Evolutionary conservation across 2,888 invertebrate genomes (phyloP), one percentile per base, ranked within the genome.

Genomic region (Phengaris alcon): DNA sequence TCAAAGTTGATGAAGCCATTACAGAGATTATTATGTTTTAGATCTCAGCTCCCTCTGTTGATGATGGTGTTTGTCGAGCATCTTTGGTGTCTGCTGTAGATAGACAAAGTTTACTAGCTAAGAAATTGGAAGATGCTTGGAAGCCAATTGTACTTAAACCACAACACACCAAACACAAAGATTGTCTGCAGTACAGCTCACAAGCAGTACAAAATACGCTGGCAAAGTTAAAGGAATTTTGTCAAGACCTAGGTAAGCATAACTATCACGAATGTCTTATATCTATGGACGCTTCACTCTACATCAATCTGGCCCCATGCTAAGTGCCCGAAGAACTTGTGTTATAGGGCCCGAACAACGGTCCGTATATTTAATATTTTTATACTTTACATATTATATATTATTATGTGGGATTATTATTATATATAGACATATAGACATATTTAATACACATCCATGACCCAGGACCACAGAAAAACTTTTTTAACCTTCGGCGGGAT

Each of bases 1-100:
- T 55, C 7, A n/a, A n/a, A 55, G 59, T 10, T n/a, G n/a, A 10
- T 59, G 22, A 10, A 59, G 22, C 10, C 10, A 8, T 59, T 59
- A 10, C 35, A 64, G 4, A 64, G 4, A 10, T 22, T 64, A 4
- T 64, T 35, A 22, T 48, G n/a, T 69, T 69, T 69, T 78, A 90
- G 90, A 77, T 91, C 0, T 86, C 88, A 12, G 86, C 87, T 0
- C 84, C 88, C 0, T 86, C 85, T 0, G 85, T 89, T 75, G 79
- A 82, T 51, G 86, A 89, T 80, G 82, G 86, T 0, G 86, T 86
- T 82, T 90, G 91, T 79, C 87, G 84, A 73, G 85, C 84, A 48
- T 87, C 89, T 0, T 77, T 90, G 3, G 79, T 85, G 0, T 86
- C 86, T 0, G 83, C 89, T 0, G 81, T 84, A 0, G 86, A 86